Evolutionary conservation across 2,888 invertebrate genomes (phyloP), one percentile per base, ranked within the genome.

Genomic region (Tiliacea aurago): DNA sequence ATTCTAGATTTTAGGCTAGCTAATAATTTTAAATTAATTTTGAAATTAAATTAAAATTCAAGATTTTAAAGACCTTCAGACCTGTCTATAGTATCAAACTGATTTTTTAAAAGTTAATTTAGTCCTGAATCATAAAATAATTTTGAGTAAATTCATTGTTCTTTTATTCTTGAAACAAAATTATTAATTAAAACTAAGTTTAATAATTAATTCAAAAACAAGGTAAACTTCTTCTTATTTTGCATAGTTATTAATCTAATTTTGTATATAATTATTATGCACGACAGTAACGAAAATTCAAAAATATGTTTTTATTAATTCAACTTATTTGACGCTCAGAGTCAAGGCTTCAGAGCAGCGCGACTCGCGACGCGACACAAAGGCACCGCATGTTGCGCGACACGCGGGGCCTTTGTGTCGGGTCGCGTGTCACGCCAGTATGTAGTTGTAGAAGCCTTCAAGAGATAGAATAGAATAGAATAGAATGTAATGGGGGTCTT

Each of bases 161-260:
- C 41, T 1, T 59, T 33, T 41, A n/a, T 9, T 41, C 7, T 69
- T 84, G 15, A n/a, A n/a, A 7, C n/a, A 69, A 66, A 73, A 73
- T 80, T 51, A 63, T 71, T 84, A 67, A 83, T 73, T 82, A 79
- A 77, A 69, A 76, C 71, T 56, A 61, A 73, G 69, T 80, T 66
- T 47, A 71, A 84, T 84, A n/a, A 80, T 76, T 76, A 18, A 76
- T 62, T 53, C 23, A 23, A 41, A 79, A 80, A 73, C 77, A 70
- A 63, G 2, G 28, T 11, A 2, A 73, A 71, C n/a, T 75, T 70
- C 37, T 62, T 49, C 23, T 13, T 49, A 71, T 72, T 81, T 69
- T 51, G 13, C 74, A 70, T 70, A 74, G 45, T 64, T 56, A 59
- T 58, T 79, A 56, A 67, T 56, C 6, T 70, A 23, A 70, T 73